Base-by-base conservation (phyloP, 1,140 invertebrate genomes). In the Armadillidium nasatum region DNA sequence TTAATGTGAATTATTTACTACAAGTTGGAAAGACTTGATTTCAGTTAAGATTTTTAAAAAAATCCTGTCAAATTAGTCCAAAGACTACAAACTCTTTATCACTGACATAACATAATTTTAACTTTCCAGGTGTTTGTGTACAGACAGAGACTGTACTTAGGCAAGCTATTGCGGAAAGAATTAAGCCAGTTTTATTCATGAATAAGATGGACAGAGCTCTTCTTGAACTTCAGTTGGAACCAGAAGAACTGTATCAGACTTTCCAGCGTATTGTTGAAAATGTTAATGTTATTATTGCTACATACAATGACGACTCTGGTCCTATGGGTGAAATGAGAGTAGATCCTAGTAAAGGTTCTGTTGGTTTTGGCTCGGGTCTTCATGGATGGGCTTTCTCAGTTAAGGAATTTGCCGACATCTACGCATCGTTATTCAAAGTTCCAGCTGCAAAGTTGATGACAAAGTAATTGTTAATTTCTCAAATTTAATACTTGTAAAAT, bases 251-350 rank as follows among this genome's bases (percentile, higher is more conserved):
- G 21, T 99, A 97, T 87, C 97, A 99, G 87, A 98, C 96, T 84
- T 99, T 99, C 91, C 95, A 98, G 87, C 93, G 97, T 89, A 99
- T 98, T 86, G 96, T 99, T 82, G 98, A 99, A 88, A 99, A 98
- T 84, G 95, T 99, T 45, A 99, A 99, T 88, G 97, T 99, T 78
- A 99, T 99, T 85, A 99, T 99, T 86, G 95, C 96, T 79, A 99
- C 97, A n/a, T 99, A 99, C 86, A 92, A 91, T 81, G 95, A 98
- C 82, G 96, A 98, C 82, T 89, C 91, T 83, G 97, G 97, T 80
- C 97, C 98, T 60, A 99, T 99, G 97, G 98, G 97, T 85, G 93
- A 98, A 88, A 94, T 98, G 77, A 90, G 94, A 82, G 95, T 99
- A 82, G 95, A 98, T 85, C 96, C 96, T 74, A 94, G 93, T 86